A percentile compares a stretch with the other conserved stretches of the same genome.
These are phyloP conservation scores for Heliconius cydno DNA, from an alignment of 2,888 invertebrate species.

Conservation along the genomic window DNA sequence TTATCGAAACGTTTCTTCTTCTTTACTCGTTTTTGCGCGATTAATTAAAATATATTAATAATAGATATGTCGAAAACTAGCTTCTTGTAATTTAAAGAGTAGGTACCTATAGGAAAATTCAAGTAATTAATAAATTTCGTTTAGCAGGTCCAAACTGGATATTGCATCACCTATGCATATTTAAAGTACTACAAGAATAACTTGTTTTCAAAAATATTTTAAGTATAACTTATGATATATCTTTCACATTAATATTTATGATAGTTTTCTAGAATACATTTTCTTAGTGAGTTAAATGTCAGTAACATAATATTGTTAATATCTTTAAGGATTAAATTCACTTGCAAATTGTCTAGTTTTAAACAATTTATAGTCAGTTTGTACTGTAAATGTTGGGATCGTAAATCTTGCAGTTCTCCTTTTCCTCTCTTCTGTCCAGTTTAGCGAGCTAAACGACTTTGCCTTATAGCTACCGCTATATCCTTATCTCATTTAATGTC, in stretches of 20 bases:
- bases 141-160: conserved; percentile 37
- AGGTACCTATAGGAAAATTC: neutral
- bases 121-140: neutral
- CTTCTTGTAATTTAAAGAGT: too few relatives aligned
- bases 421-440: conserved; percentile 1
- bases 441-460: neutral
- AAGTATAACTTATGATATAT: neutral
- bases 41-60: neutral
- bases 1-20: neutral
- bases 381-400: neutral
- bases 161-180: conserved; percentile 54
- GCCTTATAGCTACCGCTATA: neutral
- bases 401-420: neutral
- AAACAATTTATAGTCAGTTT: neutral
- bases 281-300: neutral
- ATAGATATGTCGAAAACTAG: neutral
- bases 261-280: neutral
- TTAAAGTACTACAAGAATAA: conserved; percentile 32
- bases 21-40: neutral
- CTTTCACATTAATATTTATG: neutral
- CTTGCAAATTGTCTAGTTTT: neutral
- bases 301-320: neutral
- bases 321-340: neutral
- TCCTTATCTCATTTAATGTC: conserved; percentile 12
- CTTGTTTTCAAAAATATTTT: conserved; percentile 18